Evolutionary conservation across 2,113 vertebrate species (phyloP).

Genomic region (Neoarius graeffei): DNA sequence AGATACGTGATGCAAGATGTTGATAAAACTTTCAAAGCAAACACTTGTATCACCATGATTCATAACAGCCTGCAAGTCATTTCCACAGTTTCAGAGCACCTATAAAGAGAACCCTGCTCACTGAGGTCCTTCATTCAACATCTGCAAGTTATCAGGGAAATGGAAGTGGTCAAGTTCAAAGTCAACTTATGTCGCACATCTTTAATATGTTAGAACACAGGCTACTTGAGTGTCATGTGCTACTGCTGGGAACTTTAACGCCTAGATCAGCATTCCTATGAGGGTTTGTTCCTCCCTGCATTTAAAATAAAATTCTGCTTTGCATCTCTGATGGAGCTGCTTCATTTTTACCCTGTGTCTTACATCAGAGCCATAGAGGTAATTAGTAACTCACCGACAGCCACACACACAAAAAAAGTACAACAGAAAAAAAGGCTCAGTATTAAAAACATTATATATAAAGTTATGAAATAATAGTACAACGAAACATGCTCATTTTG

Average conservation of each 20-base stretch:
- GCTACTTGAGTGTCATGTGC: neutral
- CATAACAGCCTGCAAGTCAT: neutral
- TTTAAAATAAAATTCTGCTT: slow-evolving; percentile 10
- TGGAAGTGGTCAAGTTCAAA: neutral
- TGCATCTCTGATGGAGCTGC: slow-evolving; percentile 61
- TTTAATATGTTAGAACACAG: neutral
- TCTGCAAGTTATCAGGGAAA: neutral
- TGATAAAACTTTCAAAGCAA: slow-evolving; percentile 41
- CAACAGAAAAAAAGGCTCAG: slow-evolving; percentile 47
- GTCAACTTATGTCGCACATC: neutral
- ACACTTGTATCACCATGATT: neutral
- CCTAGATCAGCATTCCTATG: neutral
- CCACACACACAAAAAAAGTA: neutral
- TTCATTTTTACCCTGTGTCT: slow-evolving; percentile 62
- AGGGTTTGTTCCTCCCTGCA: neutral
- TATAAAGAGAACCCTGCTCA: neutral
- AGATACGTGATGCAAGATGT: neutral
- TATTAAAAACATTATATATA: slow-evolving; percentile 47
- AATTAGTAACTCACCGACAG: neutral
- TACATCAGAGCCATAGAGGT: slow-evolving; percentile 37
- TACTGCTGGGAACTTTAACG: neutral
- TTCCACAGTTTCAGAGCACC: neutral
- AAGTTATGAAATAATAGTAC: slow-evolving; percentile 10
- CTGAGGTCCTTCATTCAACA: neutral
- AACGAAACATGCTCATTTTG: slow-evolving; percentile 3